Base-by-base conservation (phyloP, 2,888 invertebrate species). In the Busseola fusca region DNA sequence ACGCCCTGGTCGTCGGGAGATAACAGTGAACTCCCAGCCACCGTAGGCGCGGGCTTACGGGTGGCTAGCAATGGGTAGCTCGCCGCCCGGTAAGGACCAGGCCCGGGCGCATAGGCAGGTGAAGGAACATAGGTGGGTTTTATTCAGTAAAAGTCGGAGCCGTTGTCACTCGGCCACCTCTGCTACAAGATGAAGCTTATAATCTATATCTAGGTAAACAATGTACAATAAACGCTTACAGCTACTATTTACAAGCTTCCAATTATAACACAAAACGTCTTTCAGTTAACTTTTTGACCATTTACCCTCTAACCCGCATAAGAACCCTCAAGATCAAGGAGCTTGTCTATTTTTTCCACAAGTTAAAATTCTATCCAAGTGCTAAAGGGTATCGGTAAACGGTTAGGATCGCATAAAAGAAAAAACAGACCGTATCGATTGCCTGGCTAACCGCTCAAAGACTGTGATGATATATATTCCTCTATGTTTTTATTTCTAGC, bases 301-400 rank as follows among this genome's bases (percentile, higher is more conserved):
- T 34, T n/a, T 16, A 14, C 48, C 1, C n/a, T 34, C 3, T 14
- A 27, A 21, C 10, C 9, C 10, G 27, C 30, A 10, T 25, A 18
- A 27, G 3, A 48, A 14, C 2, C 18, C 7, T 18, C 0, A 71
- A 48, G 5, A 45, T 9, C 3, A 7, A 65, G 37, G 16, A 12
- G 10, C 0, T 34, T 25, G 7, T 21, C 16, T 45, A 12, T 30
- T 30, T 42, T 21, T 52, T 21, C 3, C 1, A 34, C 18, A 1
- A 18, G 14, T 73, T 73, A 34, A 54, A 73, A 62, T 71, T 71
- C 60, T 34, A 16, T 10, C 14, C 52, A 10, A 42, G 40, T 34
- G 34, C 60, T n/a, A 60, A 37, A 71, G 42, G 42, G 50, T 60
- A 71, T 60, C 52, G 34, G 42, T 27, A 73, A 71, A 34, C 59